Evolutionary conservation across 2,888 invertebrate genomes (phyloP).

Genomic region (Sesia apiformis): DNA sequence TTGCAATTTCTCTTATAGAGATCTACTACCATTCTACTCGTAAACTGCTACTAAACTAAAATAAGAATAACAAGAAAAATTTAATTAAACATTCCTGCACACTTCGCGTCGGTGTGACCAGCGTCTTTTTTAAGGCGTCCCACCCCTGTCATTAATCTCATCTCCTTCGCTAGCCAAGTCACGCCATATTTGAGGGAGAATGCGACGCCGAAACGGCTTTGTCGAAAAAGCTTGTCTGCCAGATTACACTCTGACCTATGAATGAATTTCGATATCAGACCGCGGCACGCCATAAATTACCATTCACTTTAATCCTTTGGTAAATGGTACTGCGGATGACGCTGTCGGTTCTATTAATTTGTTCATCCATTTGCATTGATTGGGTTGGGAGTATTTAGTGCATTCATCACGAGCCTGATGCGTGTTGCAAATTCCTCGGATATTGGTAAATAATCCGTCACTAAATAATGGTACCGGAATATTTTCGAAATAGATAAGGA

Average conservation of each 20-base stretch:
- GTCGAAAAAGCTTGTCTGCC: slow-evolving; percentile 33
- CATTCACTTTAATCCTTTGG: neutral
- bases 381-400: no score
- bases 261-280: slow-evolving; percentile 22
- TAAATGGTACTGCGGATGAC: neutral
- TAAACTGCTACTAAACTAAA: no score
- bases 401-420: no score
- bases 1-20: no score
- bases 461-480: no score
- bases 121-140: slow-evolving; percentile 25
- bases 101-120: slow-evolving; percentile 26
- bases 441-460: no score
- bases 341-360: neutral
- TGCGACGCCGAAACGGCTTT: slow-evolving; percentile 29
- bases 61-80: no score
- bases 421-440: no score
- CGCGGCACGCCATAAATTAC: neutral
- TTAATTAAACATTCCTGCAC: neutral
- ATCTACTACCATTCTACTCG: no score
- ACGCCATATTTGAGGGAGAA: slow-evolving; percentile 31
- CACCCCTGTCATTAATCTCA: slow-evolving; percentile 66
- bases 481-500: no score
- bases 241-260: slow-evolving; percentile 28
- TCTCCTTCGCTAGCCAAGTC: slow-evolving; percentile 53
- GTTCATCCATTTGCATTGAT: no score